Base-by-base conservation (phyloP, 2,888 invertebrate genomes). In the Cosmorhoe ocellata region DNA sequence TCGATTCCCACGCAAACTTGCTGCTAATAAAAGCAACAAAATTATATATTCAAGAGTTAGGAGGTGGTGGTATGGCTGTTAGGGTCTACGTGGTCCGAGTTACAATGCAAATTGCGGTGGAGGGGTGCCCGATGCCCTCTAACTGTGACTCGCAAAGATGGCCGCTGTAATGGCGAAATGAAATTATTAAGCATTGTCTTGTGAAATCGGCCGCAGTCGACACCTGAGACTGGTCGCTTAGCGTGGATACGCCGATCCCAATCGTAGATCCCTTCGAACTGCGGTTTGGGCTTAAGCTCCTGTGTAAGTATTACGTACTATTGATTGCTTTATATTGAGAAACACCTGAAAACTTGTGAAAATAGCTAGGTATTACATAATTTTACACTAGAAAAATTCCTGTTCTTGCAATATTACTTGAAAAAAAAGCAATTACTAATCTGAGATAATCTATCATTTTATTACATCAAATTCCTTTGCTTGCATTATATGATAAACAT, bases 111-210 rank as follows among this genome's bases (percentile, higher is more conserved):
- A 90, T 89, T 88, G 86, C 82, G 76, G 77, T 76, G 84, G 85
- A 84, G 88, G 89, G 87, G 88, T 87, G 86, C 83, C 75, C 83
- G 81, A 82, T 87, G 86, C 87, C 88, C 82, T 87, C 82, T 84
- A 88, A 87, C 88, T 89, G 88, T 85, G 89, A 88, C 82, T 89
- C 71, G 76, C 84, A 84, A 89, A 88, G 89, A 89, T 89, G 89
- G 90, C 88, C 84, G 89, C 81, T 83, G 75, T 89, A 89, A 90
- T 88, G 84, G 88, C 79, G 82, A 88, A 89, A 90, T 90, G 90
- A 90, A 90, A 90, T 90, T 89, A 90, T 90, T 90, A 90, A 88
- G 89, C 88, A 90, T 89, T 89, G 90, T 89, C 90, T 89, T 89
- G 85, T 85, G 85, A 82, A 89, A 89, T 90, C 88, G 86, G 84